phyloP scores from a whole-genome alignment of 2,888 invertebrate genomes.

The Graphium colonna region DNA sequence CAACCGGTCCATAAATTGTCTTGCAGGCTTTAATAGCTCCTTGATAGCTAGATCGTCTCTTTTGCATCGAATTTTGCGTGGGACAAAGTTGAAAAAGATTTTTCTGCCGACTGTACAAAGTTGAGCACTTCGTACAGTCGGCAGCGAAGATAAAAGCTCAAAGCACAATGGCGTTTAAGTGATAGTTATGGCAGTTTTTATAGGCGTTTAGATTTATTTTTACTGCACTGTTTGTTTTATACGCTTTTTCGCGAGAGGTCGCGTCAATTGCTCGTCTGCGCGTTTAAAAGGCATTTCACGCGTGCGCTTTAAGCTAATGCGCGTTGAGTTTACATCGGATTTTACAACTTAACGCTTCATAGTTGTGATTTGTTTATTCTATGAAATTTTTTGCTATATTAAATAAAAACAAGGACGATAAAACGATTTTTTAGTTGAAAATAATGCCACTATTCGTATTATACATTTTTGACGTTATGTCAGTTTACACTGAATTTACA shows the following conservation, averaged over 20 bases:
- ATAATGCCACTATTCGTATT: no score
- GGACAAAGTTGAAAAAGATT: conserved; percentile 44
- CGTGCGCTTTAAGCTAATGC: conserved; percentile 35
- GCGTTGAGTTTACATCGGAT: conserved; percentile 15
- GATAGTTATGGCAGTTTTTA: conserved; percentile 80
- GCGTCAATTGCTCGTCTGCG: conserved; percentile 60
- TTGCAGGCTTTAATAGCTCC: conserved; percentile 31
- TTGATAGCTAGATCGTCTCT: conserved; percentile 20
- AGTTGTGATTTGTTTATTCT: background rate
- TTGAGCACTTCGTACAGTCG: conserved; percentile 54
- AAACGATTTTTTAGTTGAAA: no score
- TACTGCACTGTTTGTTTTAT: conserved; percentile 79
- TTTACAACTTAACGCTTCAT: conserved; percentile 1
- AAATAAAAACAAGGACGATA: no score
- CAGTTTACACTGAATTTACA: no score
- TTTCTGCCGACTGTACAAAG: conserved; percentile 48
- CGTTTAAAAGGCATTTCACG: conserved; percentile 46
- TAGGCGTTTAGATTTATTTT: conserved; percentile 80
- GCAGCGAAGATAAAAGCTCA: conserved; percentile 53
- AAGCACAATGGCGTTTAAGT: conserved; percentile 74
- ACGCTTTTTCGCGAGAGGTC: conserved; percentile 71
- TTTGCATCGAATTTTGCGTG: conserved; percentile 40
- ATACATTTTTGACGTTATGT: no score
- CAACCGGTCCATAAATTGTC: conserved; percentile 48
- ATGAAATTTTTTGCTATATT: no score